A percentile compares a stretch with the other conserved stretches of the same genome.
Conservation (phyloP, 2,888 invertebrate genomes). For the Petrolisthes manimaculis region DNA sequence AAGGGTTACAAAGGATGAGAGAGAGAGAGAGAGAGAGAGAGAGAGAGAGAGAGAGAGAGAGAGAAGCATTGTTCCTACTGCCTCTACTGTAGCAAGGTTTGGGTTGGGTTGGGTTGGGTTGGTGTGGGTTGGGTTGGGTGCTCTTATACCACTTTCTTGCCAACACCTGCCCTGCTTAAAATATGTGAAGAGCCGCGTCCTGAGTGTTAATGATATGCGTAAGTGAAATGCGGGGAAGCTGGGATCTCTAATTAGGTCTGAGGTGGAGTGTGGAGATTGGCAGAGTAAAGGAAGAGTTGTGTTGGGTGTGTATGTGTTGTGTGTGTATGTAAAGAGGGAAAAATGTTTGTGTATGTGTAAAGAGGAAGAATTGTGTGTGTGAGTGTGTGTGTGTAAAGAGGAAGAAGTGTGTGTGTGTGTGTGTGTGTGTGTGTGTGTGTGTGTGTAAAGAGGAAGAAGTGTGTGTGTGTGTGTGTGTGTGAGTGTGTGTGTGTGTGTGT, state of each 20-base stretch:
- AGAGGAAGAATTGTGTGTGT: not conserved
- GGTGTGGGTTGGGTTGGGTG: too few relatives aligned
- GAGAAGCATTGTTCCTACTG: too few relatives aligned
- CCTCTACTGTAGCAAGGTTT: not conserved
- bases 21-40: not conserved
- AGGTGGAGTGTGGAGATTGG: not conserved
- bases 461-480: too few relatives aligned
- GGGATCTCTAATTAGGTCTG: slow-evolving; percentile 12
- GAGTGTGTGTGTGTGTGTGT: too few relatives aligned
- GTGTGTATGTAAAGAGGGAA: not conserved
- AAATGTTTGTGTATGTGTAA: too few relatives aligned
- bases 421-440: too few relatives aligned
- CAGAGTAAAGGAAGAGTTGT: not conserved
- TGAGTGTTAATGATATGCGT: slow-evolving; percentile 31
- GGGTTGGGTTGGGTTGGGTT: too few relatives aligned
- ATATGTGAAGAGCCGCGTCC: slow-evolving; percentile 30
- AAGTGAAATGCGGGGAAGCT: slow-evolving; percentile 26
- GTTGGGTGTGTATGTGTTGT: not conserved
- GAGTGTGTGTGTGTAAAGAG: too few relatives aligned
- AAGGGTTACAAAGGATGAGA: not conserved
- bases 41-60: slow-evolving; percentile 29
- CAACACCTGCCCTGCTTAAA: slow-evolving; percentile 25
- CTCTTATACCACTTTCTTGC: not conserved
- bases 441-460: too few relatives aligned
- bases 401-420: too few relatives aligned